Conservation (phyloP, 2,113 vertebrate genomes). For the Chiloscyllium plagiosum region DNA sequence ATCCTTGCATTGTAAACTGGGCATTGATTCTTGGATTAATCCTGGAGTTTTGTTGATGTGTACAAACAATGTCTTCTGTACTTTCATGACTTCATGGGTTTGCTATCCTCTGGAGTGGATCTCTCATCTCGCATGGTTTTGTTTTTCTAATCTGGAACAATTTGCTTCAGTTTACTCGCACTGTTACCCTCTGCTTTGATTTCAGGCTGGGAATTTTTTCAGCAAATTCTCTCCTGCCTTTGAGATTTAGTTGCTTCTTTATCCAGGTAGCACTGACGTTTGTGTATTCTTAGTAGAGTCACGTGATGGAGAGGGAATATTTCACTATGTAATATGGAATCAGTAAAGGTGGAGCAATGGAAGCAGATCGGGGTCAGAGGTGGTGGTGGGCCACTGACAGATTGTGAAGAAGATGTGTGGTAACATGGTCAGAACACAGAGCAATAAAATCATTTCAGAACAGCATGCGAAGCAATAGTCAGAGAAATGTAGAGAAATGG, state of each 20-base stretch:
- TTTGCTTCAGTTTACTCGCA: not conserved
- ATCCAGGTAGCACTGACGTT: not conserved
- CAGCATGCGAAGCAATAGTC: not conserved
- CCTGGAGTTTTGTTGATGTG: not conserved
- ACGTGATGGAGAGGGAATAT: not conserved
- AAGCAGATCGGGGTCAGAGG: not conserved
- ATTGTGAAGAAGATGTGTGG: not conserved
- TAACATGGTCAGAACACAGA: not conserved
- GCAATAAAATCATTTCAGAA: not conserved
- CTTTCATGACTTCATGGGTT: not conserved
- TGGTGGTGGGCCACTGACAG: not conserved
- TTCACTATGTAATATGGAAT: not conserved
- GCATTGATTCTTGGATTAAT: not conserved
- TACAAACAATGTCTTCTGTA: not conserved
- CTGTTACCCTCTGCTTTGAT: not conserved
- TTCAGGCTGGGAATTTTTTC: not conserved
- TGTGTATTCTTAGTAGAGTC: not conserved
- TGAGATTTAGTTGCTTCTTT: not conserved
- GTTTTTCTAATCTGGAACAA: not conserved
- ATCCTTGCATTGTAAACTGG: not conserved
- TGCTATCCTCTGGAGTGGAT: not conserved
- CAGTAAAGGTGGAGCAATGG: not conserved
- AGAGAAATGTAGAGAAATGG: not conserved
- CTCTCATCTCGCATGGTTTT: not conserved
- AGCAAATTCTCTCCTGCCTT: not conserved